Percentiles rank a stretch among this genome's conserved stretches.
Evolutionary conservation across 2,888 invertebrate genomes (phyloP).

Genomic region (Sminthurides aquaticus): DNA sequence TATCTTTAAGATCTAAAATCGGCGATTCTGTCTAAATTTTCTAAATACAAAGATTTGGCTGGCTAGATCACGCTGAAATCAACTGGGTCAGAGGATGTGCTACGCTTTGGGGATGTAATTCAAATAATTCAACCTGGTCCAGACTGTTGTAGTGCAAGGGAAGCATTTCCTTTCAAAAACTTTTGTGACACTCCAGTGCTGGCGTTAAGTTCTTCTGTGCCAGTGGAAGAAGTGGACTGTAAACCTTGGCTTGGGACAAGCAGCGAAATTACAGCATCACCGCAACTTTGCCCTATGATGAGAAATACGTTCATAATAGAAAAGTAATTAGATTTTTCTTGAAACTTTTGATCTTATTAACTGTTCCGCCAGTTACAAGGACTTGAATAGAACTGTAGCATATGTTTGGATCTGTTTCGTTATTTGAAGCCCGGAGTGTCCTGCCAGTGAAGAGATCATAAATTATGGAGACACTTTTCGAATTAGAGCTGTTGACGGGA

Average conservation of each 20-base stretch:
- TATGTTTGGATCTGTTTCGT: too few species aligned
- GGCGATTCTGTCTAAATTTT: too few species aligned
- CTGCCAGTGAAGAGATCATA: slow-evolving; percentile 6
- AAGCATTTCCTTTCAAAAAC: slow-evolving; percentile 34
- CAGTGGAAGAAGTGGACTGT: slow-evolving; percentile 32
- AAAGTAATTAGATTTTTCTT: slow-evolving; percentile 19
- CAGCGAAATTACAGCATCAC: slow-evolving; percentile 37
- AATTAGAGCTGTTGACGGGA: slow-evolving; percentile 29
- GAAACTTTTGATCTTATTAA: slow-evolving; percentile 5
- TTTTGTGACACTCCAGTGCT: slow-evolving; percentile 27
- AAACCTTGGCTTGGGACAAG: slow-evolving; percentile 37
- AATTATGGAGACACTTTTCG: slow-evolving; percentile 39
- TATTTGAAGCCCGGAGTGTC: slow-evolving; percentile 18
- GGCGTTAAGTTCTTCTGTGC: slow-evolving; percentile 35
- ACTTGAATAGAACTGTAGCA: too few species aligned
- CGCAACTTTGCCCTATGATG: slow-evolving; percentile 35
- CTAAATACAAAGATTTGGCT: too few species aligned
- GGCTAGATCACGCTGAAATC: too few species aligned
- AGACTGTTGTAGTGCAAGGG: slow-evolving; percentile 27
- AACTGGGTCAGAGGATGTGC: slow-evolving; percentile 17
- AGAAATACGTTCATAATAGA: slow-evolving; percentile 41
- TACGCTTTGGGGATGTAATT: slow-evolving; percentile 36
- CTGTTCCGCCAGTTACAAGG: too few species aligned
- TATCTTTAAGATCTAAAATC: too few species aligned
- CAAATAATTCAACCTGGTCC: slow-evolving; percentile 40